phyloP scores from a whole-genome alignment of 2,888 invertebrate species.

The Luperina nickerlii region DNA sequence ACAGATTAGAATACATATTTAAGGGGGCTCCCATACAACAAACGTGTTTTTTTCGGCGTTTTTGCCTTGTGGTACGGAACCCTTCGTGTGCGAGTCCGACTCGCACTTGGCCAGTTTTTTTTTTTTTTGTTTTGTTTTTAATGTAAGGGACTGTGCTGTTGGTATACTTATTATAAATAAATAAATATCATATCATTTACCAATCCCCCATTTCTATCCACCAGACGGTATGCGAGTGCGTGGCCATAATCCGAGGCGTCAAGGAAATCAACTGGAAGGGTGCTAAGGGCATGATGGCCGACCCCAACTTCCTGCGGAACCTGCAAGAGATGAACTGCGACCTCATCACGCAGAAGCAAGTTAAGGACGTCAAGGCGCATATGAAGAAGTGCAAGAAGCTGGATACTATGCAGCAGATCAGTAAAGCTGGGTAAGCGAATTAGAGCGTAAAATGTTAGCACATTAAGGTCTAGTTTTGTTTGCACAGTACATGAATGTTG shows the following conservation, averaged over 20 bases:
- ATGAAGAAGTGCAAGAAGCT: slow-evolving; percentile 93
- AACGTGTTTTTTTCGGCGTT: no score
- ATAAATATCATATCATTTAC: background rate
- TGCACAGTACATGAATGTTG: background rate
- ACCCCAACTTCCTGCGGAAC: slow-evolving; percentile 94
- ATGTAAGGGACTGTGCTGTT: background rate
- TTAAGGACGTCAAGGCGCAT: slow-evolving; percentile 93
- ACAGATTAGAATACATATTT: no score
- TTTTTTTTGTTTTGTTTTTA: background rate
- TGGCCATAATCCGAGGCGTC: slow-evolving; percentile 95
- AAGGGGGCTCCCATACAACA: no score
- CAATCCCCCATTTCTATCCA: background rate
- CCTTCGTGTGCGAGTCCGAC: no score
- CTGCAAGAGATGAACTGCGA: slow-evolving; percentile 97
- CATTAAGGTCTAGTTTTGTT: background rate
- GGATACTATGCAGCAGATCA: slow-evolving; percentile 95
- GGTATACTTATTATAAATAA: background rate
- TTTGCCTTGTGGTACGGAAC: no score
- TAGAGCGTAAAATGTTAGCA: background rate
- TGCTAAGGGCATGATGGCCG: slow-evolving; percentile 97
- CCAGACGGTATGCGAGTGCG: slow-evolving; percentile 95
- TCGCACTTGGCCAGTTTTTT: no score
- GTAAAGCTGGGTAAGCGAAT: slow-evolving; percentile 92
- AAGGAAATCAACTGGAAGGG: slow-evolving; percentile 97
- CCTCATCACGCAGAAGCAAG: slow-evolving; percentile 93